Evolutionary conservation across 2,888 invertebrate genomes (phyloP), one percentile per base, ranked within the genome.

Genomic region (Zelleria hepariella): DNA sequence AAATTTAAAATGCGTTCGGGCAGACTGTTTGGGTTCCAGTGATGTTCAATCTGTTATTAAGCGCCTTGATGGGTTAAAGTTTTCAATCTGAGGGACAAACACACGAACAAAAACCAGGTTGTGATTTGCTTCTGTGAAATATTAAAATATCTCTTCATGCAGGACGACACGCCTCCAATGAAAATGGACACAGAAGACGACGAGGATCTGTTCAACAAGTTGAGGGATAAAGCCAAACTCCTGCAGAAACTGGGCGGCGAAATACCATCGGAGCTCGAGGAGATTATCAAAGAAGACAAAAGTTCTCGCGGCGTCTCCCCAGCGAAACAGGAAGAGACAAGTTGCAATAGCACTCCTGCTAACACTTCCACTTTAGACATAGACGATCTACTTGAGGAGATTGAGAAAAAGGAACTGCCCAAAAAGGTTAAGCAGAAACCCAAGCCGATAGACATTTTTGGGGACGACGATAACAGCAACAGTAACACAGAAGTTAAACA

Each of bases 171-270:
- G 58, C 47, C 70, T 4, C 59, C 68, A 3, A 74, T 61, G 5
- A 42, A 42, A 15, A 23, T n/a, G n/a, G 78, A 78, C 8, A 67
- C 67, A 55, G 86, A 85, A 42, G 84, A 87, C 54, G 89, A 89
- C 67, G 72, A 66, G 32, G 60, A 63, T 1, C 64, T 89, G n/a
- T 66, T 86, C n/a, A 71, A 74, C 61, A 76, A 73, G 67, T 66
- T 91, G 47, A 89, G 86, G 70, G 84, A 86, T 60, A 88, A 90
- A 75, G 90, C 90, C 0, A 85, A 82, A 65, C 65, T 90, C 26
- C 68, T 91, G 60, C 88, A 90, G 68, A 89, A 89, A 65, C 73
- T 91, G 0, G 91, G 90, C 0, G 90, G 90, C 0, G 87, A 90
- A 67, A 66, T 91, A 61, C 90, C 90, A 0, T 77, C 77, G 23